A percentile compares a stretch with the other conserved stretches of the same genome.
These are phyloP conservation scores for Rhinogobius similis DNA, from an alignment of 2,113 vertebrate species.

Conservation along the genomic window DNA sequence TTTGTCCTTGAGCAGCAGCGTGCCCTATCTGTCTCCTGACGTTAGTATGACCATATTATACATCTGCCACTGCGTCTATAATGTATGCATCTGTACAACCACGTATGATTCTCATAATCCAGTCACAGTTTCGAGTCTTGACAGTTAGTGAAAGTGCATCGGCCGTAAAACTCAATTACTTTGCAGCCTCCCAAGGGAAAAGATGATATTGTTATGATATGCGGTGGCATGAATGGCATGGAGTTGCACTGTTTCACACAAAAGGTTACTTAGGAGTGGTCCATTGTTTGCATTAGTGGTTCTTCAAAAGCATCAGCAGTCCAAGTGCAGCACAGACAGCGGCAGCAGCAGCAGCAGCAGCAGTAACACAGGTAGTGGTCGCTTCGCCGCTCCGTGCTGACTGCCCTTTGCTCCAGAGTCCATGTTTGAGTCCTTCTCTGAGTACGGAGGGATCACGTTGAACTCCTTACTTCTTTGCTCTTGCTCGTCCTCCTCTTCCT, in stretches of 20 bases:
- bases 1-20: too few relatives aligned
- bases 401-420: conserved; percentile 61
- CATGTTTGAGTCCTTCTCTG: conserved; percentile 68
- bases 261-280: conserved; percentile 24
- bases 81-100: not conserved
- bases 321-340: conserved; percentile 51
- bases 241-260: conserved; percentile 16
- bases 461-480: conserved; percentile 56
- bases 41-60: not conserved
- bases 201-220: not conserved
- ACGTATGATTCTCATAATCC: not conserved
- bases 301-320: conserved; percentile 51
- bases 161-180: not conserved
- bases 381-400: conserved; percentile 48
- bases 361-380: conserved; percentile 35
- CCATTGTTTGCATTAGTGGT: conserved; percentile 22
- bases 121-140: not conserved
- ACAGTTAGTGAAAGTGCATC: not conserved
- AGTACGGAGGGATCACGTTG: conserved; percentile 70
- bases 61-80: not conserved
- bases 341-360: conserved; percentile 66
- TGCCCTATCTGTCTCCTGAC: not conserved
- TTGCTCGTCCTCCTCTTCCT: conserved; percentile 55
- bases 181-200: conserved; percentile 23
- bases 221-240: not conserved